Conservation (phyloP, 2,113 vertebrate genomes). For the Dipodomys stephensi region DNA sequence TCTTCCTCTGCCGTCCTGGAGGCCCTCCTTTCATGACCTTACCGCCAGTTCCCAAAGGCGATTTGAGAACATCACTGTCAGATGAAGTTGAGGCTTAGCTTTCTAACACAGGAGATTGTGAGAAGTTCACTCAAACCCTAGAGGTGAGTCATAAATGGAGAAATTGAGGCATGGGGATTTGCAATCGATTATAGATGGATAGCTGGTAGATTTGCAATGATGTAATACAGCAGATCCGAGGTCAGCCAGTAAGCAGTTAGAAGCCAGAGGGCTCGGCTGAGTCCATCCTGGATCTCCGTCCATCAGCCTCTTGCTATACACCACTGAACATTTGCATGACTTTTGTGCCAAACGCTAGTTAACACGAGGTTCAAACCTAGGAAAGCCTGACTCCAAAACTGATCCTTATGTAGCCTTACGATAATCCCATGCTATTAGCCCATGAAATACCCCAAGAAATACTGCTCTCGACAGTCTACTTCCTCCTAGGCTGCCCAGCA, state of each 20-base stretch:
- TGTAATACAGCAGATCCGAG: not conserved
- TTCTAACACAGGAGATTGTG: not conserved
- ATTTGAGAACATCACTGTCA: not conserved
- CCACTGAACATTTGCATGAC: fast-evolving
- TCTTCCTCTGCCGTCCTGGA: not conserved
- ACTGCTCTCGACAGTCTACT: too few relatives aligned
- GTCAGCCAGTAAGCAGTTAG: not conserved
- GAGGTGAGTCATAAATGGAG: not conserved
- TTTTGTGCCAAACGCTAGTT: not conserved
- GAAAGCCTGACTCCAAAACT: not conserved
- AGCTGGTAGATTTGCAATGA: too few relatives aligned
- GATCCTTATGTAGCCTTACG: too few relatives aligned
- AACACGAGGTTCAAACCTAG: not conserved
- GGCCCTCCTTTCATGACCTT: not conserved
- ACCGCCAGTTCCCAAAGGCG: not conserved
- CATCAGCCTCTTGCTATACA: not conserved
- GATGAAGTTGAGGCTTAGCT: not conserved
- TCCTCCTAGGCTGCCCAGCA: not conserved
- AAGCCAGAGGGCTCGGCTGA: not conserved
- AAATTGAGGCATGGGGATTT: not conserved
- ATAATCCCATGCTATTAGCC: not conserved
- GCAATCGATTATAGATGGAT: too few relatives aligned
- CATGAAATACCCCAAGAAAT: not conserved
- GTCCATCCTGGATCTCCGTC: not conserved
- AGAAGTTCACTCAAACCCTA: not conserved